Percentiles rank a stretch among this genome's conserved stretches.
Evolutionary conservation across 2,113 vertebrate species (phyloP).

Genomic region (Pyxicephalus adspersus): DNA sequence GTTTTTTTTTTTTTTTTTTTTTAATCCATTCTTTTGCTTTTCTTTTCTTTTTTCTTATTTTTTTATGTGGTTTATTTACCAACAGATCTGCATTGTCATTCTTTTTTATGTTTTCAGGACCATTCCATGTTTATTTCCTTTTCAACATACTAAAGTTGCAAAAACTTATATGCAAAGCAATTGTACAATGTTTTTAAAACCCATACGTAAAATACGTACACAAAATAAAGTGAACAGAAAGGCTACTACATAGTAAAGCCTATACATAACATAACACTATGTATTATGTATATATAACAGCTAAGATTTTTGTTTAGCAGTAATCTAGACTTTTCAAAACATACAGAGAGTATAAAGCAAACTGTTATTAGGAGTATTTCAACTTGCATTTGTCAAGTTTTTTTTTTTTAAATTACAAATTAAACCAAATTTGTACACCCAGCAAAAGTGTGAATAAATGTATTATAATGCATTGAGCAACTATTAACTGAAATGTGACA

Average conservation of each 20-base stretch:
- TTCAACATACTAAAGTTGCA: slow-evolving; percentile 90
- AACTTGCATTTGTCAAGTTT: slow-evolving; percentile 75
- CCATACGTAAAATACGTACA: slow-evolving; percentile 98
- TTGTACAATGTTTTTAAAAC: slow-evolving; percentile 94
- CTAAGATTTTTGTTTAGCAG: slow-evolving; percentile 77
- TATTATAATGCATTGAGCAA: slow-evolving; percentile 80
- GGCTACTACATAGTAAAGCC: slow-evolving; percentile 89
- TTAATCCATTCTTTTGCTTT: slow-evolving; percentile 52
- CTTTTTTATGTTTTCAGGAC: slow-evolving; percentile 72
- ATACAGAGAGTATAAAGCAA: slow-evolving; percentile 82
- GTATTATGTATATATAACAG: slow-evolving; percentile 81
- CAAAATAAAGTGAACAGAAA: slow-evolving; percentile 80
- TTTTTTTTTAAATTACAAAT: slow-evolving; percentile 75
- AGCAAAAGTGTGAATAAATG: slow-evolving; percentile 80
- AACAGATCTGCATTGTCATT: slow-evolving; percentile 62
- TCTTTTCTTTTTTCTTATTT: slow-evolving; percentile 57
- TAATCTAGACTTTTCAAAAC: slow-evolving; percentile 82
- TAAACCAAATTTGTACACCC: slow-evolving; percentile 78
- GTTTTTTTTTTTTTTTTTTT: slow-evolving; percentile 69
- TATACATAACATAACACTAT: slow-evolving; percentile 86
- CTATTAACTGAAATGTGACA: slow-evolving; percentile 83
- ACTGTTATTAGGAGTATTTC: slow-evolving; percentile 77
- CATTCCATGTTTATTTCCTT: slow-evolving; percentile 96
- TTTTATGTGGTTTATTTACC: slow-evolving; percentile 55
- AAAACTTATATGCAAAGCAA: slow-evolving; percentile 89